phyloP scores from a whole-genome alignment of 2,797 vertebrate species.

The Amazona ochrocephala region DNA sequence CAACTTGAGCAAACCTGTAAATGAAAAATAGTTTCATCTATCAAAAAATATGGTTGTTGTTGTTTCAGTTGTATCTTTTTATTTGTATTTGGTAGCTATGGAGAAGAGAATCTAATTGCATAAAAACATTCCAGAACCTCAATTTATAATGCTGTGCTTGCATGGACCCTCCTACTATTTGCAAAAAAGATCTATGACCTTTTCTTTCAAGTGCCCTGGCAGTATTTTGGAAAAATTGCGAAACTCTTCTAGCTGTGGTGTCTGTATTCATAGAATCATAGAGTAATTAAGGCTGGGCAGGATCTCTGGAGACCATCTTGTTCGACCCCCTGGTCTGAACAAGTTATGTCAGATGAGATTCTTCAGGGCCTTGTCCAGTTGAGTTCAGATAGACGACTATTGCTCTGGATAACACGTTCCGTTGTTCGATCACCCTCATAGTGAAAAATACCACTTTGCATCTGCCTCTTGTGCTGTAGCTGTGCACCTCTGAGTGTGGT shows the following conservation, averaged over 20 bases:
- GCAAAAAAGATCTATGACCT: not conserved
- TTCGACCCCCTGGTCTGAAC: not conserved
- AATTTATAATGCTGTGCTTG: not conserved
- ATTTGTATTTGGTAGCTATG: conserved; percentile 9
- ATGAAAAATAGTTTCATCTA: not conserved
- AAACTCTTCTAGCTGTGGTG: not conserved
- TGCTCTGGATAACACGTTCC: not conserved
- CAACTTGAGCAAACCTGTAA: not conserved
- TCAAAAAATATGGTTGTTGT: not conserved
- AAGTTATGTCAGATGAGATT: not conserved
- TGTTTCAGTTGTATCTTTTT: not conserved
- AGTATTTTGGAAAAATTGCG: not conserved
- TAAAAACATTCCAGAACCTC: not conserved
- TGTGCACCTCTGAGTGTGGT: not conserved
- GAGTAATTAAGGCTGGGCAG: not conserved
- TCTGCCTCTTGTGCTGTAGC: not conserved
- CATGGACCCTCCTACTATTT: not conserved
- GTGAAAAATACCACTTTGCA: not conserved
- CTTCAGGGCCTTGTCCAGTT: accelerated
- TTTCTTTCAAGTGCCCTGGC: not conserved
- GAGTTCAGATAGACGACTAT: not conserved
- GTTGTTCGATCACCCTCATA: not conserved
- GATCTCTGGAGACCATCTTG: not conserved
- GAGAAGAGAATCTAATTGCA: not conserved
- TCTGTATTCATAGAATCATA: not conserved